Evolutionary conservation across 2,113 vertebrate species (phyloP).

Genomic region (Typhlomys cinereus): DNA sequence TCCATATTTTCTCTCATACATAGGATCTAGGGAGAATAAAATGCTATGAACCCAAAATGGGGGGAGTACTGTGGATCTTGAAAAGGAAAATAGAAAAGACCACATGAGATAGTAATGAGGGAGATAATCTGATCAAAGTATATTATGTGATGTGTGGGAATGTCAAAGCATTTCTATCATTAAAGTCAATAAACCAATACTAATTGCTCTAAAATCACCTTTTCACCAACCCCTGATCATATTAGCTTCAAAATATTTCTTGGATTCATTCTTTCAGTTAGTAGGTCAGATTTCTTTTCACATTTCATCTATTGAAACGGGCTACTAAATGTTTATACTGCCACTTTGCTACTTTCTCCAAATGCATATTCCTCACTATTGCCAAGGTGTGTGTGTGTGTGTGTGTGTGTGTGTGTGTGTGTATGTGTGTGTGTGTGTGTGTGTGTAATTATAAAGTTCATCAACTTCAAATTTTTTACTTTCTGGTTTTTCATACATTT

Average conservation of each 20-base stretch:
- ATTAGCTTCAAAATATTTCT: background rate
- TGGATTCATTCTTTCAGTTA: background rate
- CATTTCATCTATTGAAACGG: background rate
- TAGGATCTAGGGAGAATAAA: background rate
- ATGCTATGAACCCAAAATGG: background rate
- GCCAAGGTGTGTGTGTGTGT: no score
- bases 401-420: no score
- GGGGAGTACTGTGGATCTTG: background rate
- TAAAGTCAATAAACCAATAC: background rate
- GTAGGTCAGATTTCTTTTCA: background rate
- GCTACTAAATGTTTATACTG: background rate
- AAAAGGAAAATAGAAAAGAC: background rate
- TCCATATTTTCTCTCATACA: background rate
- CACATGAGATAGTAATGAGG: background rate
- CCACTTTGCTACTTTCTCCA: background rate
- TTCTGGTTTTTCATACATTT: background rate
- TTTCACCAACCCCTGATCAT: background rate
- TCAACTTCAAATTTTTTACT: background rate
- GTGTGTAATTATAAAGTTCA: background rate
- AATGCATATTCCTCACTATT: background rate
- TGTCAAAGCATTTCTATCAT: background rate
- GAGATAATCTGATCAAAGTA: background rate
- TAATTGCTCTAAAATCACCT: background rate
- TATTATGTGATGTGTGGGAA: background rate
- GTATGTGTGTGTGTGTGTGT: no score